Evolutionary conservation across 2,888 invertebrate species (phyloP), one percentile per base, ranked within the genome.

Genomic region (Ganaspis brasiliensis): DNA sequence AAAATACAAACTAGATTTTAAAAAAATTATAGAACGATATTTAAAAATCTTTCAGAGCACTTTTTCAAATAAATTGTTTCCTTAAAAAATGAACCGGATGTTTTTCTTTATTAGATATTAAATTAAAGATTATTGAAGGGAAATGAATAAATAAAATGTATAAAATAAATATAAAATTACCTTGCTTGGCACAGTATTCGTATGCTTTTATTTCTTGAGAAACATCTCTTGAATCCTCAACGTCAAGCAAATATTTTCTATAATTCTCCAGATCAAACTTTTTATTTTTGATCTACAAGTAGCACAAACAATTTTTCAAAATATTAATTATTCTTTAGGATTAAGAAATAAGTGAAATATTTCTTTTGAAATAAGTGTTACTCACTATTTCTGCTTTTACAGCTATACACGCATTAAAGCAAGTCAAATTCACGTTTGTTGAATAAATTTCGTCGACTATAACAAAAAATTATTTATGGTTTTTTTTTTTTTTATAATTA

Each of bases 241-340:
- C 21, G 6, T 40, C 45, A n/a, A 24, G n/a, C 45, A 67, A 45
- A n/a, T 67, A 67, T 24, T 40, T 40, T 45, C 4, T n/a, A n/a
- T 67, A 67, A n/a, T 67, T 67, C 12, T 67, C 67, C 24, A 67
- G 10, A 45, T 67, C 9, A 67, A 67, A 67, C 24, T 24, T 67
- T 24, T 45, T 67, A 1, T 67, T 45, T n/a, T n/a, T 24, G 24
- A 67, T 67, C 67, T 67, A 40, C 1, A 45, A 67, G 9, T n/a
- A 24, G 1, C 21, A 12, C 14, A 31, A n/a, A 31, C 1, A 9
- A 57, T 6, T 31, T 57, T 57, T 57, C 26, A 26, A 21, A 56
- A 67, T 45, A 19, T 9, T 21, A 8, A 35, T 24, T 0, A 21
- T 45, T 21, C 21, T 63, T 37, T 12, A 10, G 0, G n/a, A n/a